These are phyloP conservation scores for Saccopteryx leptura DNA, from an alignment of 2,113 vertebrate genomes.

Conservation along the genomic window DNA sequence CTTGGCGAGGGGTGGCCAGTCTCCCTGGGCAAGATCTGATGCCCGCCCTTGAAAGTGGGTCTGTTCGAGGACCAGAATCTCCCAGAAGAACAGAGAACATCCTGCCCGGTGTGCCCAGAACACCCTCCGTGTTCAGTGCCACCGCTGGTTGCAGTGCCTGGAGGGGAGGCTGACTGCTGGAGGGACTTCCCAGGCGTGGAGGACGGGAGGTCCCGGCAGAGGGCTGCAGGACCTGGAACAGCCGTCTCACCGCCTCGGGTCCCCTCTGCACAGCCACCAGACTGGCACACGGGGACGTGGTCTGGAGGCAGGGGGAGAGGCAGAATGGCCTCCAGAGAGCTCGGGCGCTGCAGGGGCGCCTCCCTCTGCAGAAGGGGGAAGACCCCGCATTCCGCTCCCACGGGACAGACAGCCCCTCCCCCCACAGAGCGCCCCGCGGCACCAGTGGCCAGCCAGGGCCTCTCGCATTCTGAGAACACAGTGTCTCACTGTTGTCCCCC, in stretches of 20 bases:
- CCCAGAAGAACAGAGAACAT: neutral
- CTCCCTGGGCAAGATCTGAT: neutral
- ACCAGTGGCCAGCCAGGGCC: constrained; percentile 8
- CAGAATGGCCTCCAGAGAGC: neutral
- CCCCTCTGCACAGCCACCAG: neutral
- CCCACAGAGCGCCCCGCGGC: neutral
- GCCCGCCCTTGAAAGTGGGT: neutral
- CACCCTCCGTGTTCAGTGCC: neutral
- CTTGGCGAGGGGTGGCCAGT: neutral
- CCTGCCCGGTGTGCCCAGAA: neutral
- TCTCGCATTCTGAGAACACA: constrained; percentile 77
- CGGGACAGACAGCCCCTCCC: neutral
- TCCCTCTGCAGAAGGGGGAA: neutral
- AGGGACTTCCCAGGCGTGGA: neutral
- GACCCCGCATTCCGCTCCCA: constrained; percentile 69
- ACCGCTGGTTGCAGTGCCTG: no score
- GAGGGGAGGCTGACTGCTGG: neutral
- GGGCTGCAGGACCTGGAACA: neutral
- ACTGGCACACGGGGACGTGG: neutral
- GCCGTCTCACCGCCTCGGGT: neutral
- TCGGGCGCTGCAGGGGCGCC: neutral
- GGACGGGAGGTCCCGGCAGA: neutral
- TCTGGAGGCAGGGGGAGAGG: neutral
- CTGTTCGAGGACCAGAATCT: neutral
- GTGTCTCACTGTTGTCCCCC: constrained; percentile 78